Conservation (phyloP, 2,888 invertebrate species). For the Venusia cambrica region DNA sequence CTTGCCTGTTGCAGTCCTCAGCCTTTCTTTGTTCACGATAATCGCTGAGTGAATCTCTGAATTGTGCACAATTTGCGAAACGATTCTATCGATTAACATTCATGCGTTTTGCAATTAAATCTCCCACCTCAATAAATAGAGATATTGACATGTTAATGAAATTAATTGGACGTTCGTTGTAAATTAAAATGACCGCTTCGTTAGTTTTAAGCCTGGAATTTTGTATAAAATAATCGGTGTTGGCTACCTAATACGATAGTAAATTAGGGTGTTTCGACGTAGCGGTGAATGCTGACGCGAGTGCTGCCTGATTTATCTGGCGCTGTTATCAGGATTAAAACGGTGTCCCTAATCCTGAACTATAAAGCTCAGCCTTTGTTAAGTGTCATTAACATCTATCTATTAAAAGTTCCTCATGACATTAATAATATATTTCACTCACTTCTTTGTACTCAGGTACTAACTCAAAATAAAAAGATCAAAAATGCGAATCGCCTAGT, state of each 20-base stretch:
- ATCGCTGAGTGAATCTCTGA: slow-evolving; percentile 47
- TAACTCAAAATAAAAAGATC: too few species aligned
- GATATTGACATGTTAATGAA: slow-evolving; percentile 49
- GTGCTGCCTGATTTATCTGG: slow-evolving; percentile 52
- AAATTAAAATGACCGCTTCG: slow-evolving; percentile 54
- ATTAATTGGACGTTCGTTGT: slow-evolving; percentile 48
- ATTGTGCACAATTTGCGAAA: slow-evolving; percentile 20
- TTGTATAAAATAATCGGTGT: slow-evolving; percentile 53
- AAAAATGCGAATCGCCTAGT: too few species aligned
- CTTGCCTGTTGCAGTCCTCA: slow-evolving; percentile 63
- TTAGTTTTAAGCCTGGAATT: slow-evolving; percentile 56
- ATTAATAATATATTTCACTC: too few species aligned
- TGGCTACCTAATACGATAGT: slow-evolving; percentile 60
- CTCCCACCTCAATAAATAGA: slow-evolving; percentile 46
- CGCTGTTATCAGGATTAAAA: slow-evolving; percentile 57
- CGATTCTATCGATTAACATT: slow-evolving; percentile 22
- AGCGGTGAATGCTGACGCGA: slow-evolving; percentile 46
- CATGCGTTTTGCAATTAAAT: slow-evolving; percentile 35
- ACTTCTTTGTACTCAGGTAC: too few species aligned
- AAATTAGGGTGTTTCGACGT: slow-evolving; percentile 65
- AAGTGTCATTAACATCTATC: too few species aligned
- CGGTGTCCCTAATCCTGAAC: slow-evolving; percentile 44
- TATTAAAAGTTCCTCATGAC: too few species aligned
- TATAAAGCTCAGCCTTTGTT: too few species aligned
- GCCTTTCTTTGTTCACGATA: slow-evolving; percentile 62